These are phyloP conservation scores for Australoheros facetus DNA, from an alignment of 2,797 vertebrate species.

Conservation along the genomic window DNA sequence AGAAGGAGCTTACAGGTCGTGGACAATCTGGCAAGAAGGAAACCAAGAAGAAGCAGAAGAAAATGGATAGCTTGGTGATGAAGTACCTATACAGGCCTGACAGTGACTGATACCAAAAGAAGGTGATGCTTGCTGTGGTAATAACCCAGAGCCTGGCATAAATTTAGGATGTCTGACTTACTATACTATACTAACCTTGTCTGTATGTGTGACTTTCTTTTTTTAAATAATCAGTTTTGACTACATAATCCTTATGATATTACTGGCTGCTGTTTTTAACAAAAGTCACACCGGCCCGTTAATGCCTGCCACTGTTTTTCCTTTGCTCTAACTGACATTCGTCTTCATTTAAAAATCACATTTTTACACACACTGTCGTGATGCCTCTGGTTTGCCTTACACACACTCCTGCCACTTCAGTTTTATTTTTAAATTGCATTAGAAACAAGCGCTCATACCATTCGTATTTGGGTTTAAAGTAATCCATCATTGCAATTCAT, in stretches of 20 bases:
- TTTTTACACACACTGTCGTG: neutral
- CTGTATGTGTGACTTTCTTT: slow-evolving; percentile 15
- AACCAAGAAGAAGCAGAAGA: slow-evolving; percentile 88
- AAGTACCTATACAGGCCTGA: slow-evolving; percentile 96
- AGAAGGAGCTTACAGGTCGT: slow-evolving; percentile 31
- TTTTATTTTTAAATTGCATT: slow-evolving; percentile 20
- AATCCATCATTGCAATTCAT: slow-evolving; percentile 17
- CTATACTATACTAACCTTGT: slow-evolving; percentile 45
- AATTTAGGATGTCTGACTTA: slow-evolving; percentile 13
- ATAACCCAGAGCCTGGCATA: slow-evolving; percentile 64
- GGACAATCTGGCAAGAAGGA: slow-evolving; percentile 81
- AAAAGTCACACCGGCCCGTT: slow-evolving; percentile 10
- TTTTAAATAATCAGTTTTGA: neutral
- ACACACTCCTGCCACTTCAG: slow-evolving; percentile 5
- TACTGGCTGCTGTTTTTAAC: neutral
- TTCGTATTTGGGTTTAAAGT: slow-evolving; percentile 1
- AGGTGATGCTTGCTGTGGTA: slow-evolving; percentile 84
- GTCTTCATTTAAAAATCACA: slow-evolving; percentile 2
- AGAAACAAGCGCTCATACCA: slow-evolving; percentile 8
- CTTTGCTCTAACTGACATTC: slow-evolving; percentile 6
- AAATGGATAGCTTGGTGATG: slow-evolving; percentile 94
- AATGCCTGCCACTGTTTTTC: neutral
- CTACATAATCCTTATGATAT: neutral
- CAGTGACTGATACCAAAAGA: slow-evolving; percentile 89
- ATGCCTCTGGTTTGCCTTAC: neutral